phyloP scores from a whole-genome alignment of 2,113 vertebrate genomes.

The Entelurus aequoreus region DNA sequence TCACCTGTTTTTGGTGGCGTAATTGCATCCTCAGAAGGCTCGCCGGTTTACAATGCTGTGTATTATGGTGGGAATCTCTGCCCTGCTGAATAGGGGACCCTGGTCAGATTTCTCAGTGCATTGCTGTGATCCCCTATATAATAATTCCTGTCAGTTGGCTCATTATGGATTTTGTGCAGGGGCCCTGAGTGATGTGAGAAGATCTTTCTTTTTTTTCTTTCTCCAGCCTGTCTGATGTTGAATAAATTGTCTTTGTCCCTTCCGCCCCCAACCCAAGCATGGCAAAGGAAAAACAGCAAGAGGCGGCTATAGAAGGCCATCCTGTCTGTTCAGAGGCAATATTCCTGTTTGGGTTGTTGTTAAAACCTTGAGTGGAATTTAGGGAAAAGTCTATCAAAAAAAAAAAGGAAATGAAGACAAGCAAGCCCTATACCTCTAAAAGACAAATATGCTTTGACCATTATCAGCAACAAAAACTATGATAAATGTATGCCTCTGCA shows the following conservation, averaged over 20 bases:
- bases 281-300: background rate
- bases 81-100: slow-evolving; percentile 63
- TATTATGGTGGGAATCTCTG: slow-evolving; percentile 83
- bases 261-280: slow-evolving; percentile 33
- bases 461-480: too few relatives aligned
- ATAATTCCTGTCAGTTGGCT: slow-evolving; percentile 85
- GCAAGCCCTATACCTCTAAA: too few relatives aligned
- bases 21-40: slow-evolving; percentile 72
- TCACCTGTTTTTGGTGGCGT: slow-evolving; percentile 74
- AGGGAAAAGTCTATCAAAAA: slow-evolving; percentile 10
- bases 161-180: slow-evolving; percentile 85
- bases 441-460: too few relatives aligned
- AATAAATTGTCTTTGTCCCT: slow-evolving; percentile 73
- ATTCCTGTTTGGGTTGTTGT: slow-evolving; percentile 58
- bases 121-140: slow-evolving; percentile 79
- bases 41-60: slow-evolving; percentile 73
- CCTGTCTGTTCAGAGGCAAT: slow-evolving; percentile 32
- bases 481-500: too few relatives aligned
- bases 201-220: slow-evolving; percentile 61
- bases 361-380: slow-evolving; percentile 45
- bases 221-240: slow-evolving; percentile 58
- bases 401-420: too few relatives aligned
- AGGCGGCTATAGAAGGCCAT: slow-evolving; percentile 20
- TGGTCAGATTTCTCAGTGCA: slow-evolving; percentile 80
- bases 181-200: slow-evolving; percentile 84